These are phyloP conservation scores for Streblospio benedicti DNA, from an alignment of 1,140 invertebrate species.

Conservation along the genomic window DNA sequence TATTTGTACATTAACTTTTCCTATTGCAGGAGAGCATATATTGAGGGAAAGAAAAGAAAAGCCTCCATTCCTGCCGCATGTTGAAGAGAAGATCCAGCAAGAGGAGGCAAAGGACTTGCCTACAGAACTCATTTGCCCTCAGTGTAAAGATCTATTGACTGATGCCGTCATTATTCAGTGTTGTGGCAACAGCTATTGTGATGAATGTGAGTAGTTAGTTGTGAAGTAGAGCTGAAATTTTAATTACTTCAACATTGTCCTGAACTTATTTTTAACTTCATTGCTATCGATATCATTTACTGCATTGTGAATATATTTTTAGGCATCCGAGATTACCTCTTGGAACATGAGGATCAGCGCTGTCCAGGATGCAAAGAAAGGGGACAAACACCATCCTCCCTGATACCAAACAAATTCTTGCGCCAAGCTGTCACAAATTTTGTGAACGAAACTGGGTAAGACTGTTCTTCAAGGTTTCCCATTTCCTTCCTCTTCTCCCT, in stretches of 20 bases:
- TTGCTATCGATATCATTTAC: no score
- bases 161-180: slow-evolving; percentile 96
- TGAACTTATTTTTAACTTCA: no score
- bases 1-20: slow-evolving; percentile 20
- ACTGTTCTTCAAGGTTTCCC: no score
- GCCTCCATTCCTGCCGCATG: slow-evolving; percentile 57
- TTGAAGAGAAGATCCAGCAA: slow-evolving; percentile 46
- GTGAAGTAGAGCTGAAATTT: no score
- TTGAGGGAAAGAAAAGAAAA: slow-evolving; percentile 63
- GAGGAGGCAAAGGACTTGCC: slow-evolving; percentile 58
- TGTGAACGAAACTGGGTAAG: slow-evolving; percentile 84
- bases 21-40: slow-evolving; percentile 63
- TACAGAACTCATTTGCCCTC: slow-evolving; percentile 77
- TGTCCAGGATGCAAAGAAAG: slow-evolving; percentile 89
- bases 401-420: slow-evolving; percentile 86
- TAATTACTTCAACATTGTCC: no score
- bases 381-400: slow-evolving; percentile 79
- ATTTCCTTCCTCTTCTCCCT: no score
- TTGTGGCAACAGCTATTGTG: slow-evolving; percentile 95
- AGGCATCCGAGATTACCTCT: slow-evolving; percentile 76
- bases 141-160: slow-evolving; percentile 85
- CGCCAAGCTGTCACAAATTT: slow-evolving; percentile 78
- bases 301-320: no score
- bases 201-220: slow-evolving; percentile 94
- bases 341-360: slow-evolving; percentile 87